Evolutionary conservation across 2,888 invertebrate genomes (phyloP).

Genomic region (Hemaris fuciformis): DNA sequence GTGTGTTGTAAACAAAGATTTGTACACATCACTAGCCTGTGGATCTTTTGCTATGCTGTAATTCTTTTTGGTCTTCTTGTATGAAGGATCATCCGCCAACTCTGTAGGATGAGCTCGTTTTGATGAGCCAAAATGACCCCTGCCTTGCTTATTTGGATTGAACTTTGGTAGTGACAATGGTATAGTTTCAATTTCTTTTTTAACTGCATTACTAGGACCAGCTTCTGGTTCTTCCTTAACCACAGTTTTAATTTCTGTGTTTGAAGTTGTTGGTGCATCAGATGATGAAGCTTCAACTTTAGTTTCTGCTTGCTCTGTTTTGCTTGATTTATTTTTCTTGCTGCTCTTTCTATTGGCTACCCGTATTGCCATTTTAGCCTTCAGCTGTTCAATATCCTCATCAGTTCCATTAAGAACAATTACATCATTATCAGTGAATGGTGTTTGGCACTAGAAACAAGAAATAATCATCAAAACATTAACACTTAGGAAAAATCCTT

Average conservation of each 20-base stretch:
- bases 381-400: constrained; percentile 86
- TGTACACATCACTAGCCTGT: constrained; percentile 93
- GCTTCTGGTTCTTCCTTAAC: constrained; percentile 64
- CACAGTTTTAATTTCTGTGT: constrained; percentile 38
- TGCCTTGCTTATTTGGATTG: constrained; percentile 65
- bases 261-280: constrained; percentile 34
- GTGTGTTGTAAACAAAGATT: constrained; percentile 96
- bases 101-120: constrained; percentile 65
- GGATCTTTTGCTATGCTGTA: constrained; percentile 96
- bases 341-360: constrained; percentile 85
- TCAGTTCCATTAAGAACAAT: constrained; percentile 93
- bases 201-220: constrained; percentile 50
- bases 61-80: constrained; percentile 88
- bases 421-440: constrained; percentile 89
- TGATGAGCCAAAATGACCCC: constrained; percentile 71
- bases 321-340: constrained; percentile 80
- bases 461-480: constrained; percentile 14
- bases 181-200: constrained; percentile 73
- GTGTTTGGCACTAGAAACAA: constrained; percentile 86
- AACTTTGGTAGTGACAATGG: constrained; percentile 70
- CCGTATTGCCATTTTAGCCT: constrained; percentile 84
- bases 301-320: constrained; percentile 42
- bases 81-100: constrained; percentile 83
- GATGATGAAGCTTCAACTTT: constrained; percentile 47
- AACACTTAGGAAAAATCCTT: too few species aligned